Percentiles rank a stretch among this genome's conserved stretches.
Conservation (phyloP, 2,888 invertebrate genomes). For the Noctua comes region DNA sequence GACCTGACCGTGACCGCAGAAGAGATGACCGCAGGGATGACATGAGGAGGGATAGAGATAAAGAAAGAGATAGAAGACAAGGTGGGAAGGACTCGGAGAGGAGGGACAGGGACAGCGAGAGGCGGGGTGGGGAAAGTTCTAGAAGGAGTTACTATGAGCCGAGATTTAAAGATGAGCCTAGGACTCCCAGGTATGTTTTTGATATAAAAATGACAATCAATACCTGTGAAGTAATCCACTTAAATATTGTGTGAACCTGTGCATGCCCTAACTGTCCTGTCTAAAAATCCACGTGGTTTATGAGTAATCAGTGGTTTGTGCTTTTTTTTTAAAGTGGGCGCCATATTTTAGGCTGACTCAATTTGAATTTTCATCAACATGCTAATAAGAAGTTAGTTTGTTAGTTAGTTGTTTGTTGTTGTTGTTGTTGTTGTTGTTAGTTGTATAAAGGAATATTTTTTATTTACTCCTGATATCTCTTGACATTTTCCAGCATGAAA, state of each 20-base stretch:
- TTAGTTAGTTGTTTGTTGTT: background rate
- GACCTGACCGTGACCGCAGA: conserved; percentile 73
- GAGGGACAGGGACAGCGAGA: conserved; percentile 76
- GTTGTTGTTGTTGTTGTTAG: too few relatives aligned
- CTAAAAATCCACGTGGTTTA: background rate
- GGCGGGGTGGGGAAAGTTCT: conserved; percentile 81
- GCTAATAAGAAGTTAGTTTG: background rate
- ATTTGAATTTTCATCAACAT: too few relatives aligned
- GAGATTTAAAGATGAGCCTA: conserved; percentile 95
- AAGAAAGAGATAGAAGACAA: conserved; percentile 73
- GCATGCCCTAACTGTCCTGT: background rate
- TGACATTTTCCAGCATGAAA: conserved; percentile 80
- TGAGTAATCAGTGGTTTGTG: background rate
- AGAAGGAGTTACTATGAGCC: conserved; percentile 90
- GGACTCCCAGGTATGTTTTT: conserved; percentile 92
- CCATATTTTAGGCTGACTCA: too few relatives aligned
- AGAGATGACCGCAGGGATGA: conserved; percentile 74
- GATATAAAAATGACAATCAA: background rate
- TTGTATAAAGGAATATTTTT: background rate
- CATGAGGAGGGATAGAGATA: conserved; percentile 69
- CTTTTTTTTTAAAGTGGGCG: too few relatives aligned
- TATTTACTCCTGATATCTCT: background rate
- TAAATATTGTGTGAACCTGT: background rate
- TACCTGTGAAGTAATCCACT: background rate
- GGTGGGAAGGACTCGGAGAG: conserved; percentile 76